Base-by-base conservation (phyloP, 2,797 vertebrate genomes). In the Morelia viridis region DNA sequence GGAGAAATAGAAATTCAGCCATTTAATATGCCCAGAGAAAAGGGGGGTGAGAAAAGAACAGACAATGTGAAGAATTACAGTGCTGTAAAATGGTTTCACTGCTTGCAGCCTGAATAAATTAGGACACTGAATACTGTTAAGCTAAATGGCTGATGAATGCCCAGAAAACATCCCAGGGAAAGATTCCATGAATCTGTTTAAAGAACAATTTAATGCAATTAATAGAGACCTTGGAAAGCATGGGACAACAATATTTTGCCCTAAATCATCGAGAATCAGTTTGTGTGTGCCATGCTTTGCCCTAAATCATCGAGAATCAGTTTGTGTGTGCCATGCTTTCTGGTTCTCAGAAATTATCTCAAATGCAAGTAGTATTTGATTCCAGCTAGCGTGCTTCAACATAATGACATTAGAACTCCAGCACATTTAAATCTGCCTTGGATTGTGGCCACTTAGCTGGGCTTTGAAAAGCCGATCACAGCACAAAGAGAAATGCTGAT, bases 51-150 rank as follows among this genome's bases (percentile, higher is more conserved):
- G 1, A 0, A 15, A 6, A 64, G 68, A 60, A 13, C 84, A 87
- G 9, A 5, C 90, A 57, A 0, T 64, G 60, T 92, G 46, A 94
- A 94, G 84, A 91, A 87, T 87, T 76, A 86, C 56, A 31, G 46
- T 80, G 26, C 6, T 90, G n/a, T 93, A 94, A 90, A 94, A 93
- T 80, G n/a, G 10, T 28, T 95, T 94, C 71, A 50, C 3, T 90
- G 13, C 83, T 94, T 65, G 35, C 93, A 93, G 85, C 62, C 12
- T 31, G 58, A 92, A 94, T 93, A 95, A 95, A 93, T 90, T 3
- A 91, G 93, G 64, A 91, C 26, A 1, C 22, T n/a, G 35, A 91
- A 85, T 0, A 0, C 4, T 89, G 94, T 89, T 94, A 68, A 95
- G 92, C 92, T 83, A 50, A 53, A 92, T 95, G 31, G 3, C 22